These are phyloP conservation scores for Hyppa rectilinea DNA, from an alignment of 2,888 invertebrate species.

Conservation along the genomic window DNA sequence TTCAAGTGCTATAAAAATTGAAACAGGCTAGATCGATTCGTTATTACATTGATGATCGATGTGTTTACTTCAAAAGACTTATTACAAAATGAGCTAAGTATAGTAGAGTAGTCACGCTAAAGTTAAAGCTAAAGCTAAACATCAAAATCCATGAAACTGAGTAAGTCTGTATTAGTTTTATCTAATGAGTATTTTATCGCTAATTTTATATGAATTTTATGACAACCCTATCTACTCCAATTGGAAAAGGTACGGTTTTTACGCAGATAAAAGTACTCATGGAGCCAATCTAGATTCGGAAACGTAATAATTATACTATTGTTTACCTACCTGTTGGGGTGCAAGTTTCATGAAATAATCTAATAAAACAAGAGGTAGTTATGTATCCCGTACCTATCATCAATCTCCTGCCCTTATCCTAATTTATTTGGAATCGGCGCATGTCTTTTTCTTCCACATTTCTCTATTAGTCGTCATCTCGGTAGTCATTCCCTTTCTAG, in stretches of 20 bases:
- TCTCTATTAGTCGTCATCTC: too few relatives aligned
- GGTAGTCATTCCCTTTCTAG: too few relatives aligned
- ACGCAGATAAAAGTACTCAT: not conserved
- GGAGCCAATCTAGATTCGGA: too few relatives aligned
- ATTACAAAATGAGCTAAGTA: not conserved
- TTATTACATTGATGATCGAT: not conserved
- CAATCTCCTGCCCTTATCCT: too few relatives aligned
- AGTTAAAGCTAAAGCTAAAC: too few relatives aligned
- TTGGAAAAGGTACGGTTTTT: not conserved
- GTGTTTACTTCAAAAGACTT: not conserved
- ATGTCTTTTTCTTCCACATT: too few relatives aligned
- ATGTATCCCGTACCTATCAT: too few relatives aligned
- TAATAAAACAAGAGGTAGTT: slow-evolving; percentile 9
- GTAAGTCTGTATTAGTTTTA: not conserved
- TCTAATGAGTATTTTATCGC: not conserved
- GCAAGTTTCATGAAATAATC: not conserved
- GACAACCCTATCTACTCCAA: not conserved
- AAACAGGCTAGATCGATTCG: not conserved
- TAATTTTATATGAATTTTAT: not conserved
- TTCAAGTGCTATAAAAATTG: slow-evolving; percentile 1
- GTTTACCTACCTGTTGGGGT: too few relatives aligned
- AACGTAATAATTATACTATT: too few relatives aligned
- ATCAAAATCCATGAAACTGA: not conserved
- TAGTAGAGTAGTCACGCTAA: too few relatives aligned
- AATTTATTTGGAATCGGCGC: too few relatives aligned